phyloP scores from a whole-genome alignment of 2,797 vertebrate species.

The Mycteria americana region DNA sequence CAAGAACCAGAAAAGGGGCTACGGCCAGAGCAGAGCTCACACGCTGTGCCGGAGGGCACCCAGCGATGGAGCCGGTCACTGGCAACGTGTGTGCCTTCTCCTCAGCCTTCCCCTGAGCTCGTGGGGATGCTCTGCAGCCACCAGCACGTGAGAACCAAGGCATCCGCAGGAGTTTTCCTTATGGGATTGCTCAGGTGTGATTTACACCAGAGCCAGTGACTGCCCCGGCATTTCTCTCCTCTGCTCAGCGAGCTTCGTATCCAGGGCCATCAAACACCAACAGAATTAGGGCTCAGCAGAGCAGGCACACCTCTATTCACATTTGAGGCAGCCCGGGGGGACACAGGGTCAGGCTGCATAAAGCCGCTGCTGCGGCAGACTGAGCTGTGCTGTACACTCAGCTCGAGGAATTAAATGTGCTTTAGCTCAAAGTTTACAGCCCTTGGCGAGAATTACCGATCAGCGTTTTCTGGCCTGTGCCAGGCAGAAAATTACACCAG shows the following conservation, averaged over 20 bases:
- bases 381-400: fast-evolving
- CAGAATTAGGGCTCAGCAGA: neutral
- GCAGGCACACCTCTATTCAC: no score
- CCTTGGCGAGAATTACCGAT: neutral
- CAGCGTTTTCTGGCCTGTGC: neutral
- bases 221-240: neutral
- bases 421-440: neutral
- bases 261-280: neutral
- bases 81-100: fast-evolving
- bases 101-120: neutral
- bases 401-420: neutral
- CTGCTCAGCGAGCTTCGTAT: fast-evolving
- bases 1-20: neutral
- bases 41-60: fast-evolving
- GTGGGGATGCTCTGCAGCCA: neutral
- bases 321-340: neutral
- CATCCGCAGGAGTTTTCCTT: neutral
- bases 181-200: neutral
- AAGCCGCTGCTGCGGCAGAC: fast-evolving
- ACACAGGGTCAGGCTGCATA: neutral
- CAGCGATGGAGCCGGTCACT: neutral
- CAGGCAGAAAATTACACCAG: neutral
- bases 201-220: neutral
- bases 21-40: neutral
- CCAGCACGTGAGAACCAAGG: neutral